phyloP scores from a whole-genome alignment of 2,113 vertebrate genomes.

The Montifringilla adamsi region DNA sequence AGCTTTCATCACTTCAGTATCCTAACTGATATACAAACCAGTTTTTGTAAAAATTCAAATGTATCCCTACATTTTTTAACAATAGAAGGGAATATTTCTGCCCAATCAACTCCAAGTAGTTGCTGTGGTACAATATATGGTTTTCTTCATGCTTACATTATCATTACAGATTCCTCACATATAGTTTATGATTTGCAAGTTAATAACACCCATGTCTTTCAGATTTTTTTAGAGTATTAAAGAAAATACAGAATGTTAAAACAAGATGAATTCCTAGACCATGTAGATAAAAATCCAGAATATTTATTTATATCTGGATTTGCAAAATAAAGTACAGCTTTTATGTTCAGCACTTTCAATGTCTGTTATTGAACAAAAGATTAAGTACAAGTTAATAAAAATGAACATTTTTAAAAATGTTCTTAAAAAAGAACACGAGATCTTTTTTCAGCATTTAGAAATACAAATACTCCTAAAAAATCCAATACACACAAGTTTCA shows the following conservation, averaged over 20 bases:
- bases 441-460: not conserved
- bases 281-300: not conserved
- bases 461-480: not conserved
- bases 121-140: not conserved
- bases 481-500: not conserved
- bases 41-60: not conserved
- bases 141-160: not conserved
- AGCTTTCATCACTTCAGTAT: not conserved
- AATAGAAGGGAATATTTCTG: not conserved
- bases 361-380: not conserved
- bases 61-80: not conserved
- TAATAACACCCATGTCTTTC: not conserved
- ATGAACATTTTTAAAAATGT: not conserved
- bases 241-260: not conserved
- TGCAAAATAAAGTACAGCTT: not conserved
- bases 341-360: not conserved
- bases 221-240: not conserved
- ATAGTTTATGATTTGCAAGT: not conserved
- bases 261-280: not conserved
- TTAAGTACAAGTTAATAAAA: not conserved
- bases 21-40: not conserved
- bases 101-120: not conserved
- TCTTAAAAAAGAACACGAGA: not conserved
- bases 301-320: not conserved
- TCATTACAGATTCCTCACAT: not conserved